Conservation (phyloP, 2,888 invertebrate genomes). For the Stegophylla sp. region DNA sequence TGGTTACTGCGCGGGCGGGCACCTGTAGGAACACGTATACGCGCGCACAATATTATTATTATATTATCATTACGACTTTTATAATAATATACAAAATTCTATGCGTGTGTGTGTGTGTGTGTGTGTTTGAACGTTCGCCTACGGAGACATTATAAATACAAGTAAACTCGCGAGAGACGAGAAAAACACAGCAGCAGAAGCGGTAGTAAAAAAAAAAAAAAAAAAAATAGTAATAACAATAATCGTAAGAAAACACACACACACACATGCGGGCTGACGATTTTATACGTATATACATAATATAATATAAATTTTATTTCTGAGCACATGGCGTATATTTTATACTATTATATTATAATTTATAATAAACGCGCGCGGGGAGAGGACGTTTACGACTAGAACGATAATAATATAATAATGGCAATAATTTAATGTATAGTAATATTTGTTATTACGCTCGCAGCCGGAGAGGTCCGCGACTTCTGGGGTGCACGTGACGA, state of each 20-base stretch:
- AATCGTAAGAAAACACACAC: neutral
- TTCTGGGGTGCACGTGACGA: conserved; percentile 49
- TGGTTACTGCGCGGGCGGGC: neutral
- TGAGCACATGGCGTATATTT: neutral
- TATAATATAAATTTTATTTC: too few relatives aligned
- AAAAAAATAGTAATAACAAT: conserved; percentile 1
- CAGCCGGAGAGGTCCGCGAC: neutral
- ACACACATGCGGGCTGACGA: neutral
- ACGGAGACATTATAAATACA: neutral
- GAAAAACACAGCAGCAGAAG: neutral
- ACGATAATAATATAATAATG: neutral
- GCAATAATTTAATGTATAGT: neutral
- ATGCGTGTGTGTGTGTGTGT: neutral
- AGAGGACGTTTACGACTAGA: neutral
- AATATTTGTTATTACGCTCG: too few relatives aligned
- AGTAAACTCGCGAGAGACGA: neutral
- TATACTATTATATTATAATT: too few relatives aligned
- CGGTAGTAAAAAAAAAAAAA: neutral
- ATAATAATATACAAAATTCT: too few relatives aligned
- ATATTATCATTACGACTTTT: neutral
- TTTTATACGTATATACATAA: too few relatives aligned
- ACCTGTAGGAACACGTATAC: neutral
- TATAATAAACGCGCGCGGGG: neutral
- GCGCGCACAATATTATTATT: conserved; percentile 2
- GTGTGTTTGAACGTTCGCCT: neutral